Conservation (phyloP, 2,797 vertebrate genomes). For the Brachymystax lenok region DNA sequence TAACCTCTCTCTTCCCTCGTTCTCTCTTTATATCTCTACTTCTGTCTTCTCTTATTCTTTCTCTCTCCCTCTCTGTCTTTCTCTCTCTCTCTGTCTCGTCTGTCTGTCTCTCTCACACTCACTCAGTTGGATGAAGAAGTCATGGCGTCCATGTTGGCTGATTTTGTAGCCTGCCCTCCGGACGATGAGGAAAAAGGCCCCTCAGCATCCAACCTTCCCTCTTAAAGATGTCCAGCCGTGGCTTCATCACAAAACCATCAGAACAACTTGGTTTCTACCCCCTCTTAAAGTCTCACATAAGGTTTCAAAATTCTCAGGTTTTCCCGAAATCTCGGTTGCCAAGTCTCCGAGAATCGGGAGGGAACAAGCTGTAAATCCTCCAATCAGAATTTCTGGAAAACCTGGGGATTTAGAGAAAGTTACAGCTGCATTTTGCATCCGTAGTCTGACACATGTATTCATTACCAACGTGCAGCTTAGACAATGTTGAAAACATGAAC, state of each 20-base stretch:
- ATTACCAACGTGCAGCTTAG: background rate
- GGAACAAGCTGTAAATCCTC: no score
- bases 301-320: no score
- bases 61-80: no score
- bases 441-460: background rate
- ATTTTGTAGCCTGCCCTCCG: constrained; percentile 88
- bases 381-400: no score
- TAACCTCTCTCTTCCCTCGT: background rate
- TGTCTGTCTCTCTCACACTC: constrained; percentile 12
- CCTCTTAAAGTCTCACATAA: background rate
- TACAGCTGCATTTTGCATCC: no score
- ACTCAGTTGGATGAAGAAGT: constrained; percentile 75
- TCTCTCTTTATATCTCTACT: constrained; percentile 19
- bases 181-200: constrained; percentile 80
- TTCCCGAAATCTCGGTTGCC: no score
- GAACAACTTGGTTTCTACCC: background rate
- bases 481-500: background rate
- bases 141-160: constrained; percentile 89
- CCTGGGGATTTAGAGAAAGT: no score
- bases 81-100: no score
- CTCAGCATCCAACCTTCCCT: constrained; percentile 49
- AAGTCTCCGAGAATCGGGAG: no score
- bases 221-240: constrained; percentile 16
- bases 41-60: no score
- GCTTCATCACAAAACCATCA: background rate